These are phyloP conservation scores for Morpho achilles DNA, from an alignment of 2,888 invertebrate genomes.

Conservation along the genomic window DNA sequence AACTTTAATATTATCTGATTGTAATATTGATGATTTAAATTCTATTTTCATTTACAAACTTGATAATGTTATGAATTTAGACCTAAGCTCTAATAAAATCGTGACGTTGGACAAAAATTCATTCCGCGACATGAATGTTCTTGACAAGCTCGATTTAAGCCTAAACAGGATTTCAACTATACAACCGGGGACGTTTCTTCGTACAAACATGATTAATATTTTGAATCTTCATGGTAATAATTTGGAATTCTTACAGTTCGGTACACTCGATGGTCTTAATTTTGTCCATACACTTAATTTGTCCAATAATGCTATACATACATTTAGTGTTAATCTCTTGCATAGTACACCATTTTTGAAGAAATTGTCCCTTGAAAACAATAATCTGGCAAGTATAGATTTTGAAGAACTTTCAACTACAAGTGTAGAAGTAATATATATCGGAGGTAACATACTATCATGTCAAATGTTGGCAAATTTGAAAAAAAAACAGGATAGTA, in stretches of 20 bases:
- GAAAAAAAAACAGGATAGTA: conserved; percentile 1
- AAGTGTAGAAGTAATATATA: conserved; percentile 15
- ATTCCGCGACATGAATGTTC: conserved; percentile 16
- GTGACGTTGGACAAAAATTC: conserved; percentile 13
- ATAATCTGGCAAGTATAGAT: conserved; percentile 18
- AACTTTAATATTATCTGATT: conserved; percentile 14
- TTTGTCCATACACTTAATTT: conserved; percentile 23
- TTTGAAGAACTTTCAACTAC: conserved; percentile 10
- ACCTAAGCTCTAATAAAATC: conserved; percentile 18
- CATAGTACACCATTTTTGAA: conserved; percentile 17
- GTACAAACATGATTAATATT: conserved; percentile 16
- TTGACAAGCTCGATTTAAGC: conserved; percentile 23
- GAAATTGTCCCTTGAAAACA: conserved; percentile 19
- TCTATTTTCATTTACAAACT: conserved; percentile 13
- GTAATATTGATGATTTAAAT: conserved; percentile 18
- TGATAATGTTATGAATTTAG: conserved; percentile 11
- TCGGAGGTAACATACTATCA: conserved; percentile 23
- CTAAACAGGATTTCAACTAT: conserved; percentile 22
- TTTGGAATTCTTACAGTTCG: conserved; percentile 16
- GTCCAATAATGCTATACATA: conserved; percentile 21
- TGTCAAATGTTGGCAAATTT: conserved; percentile 22
- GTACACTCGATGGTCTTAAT: conserved; percentile 17
- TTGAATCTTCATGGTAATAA: conserved; percentile 17
- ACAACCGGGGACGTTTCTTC: conserved; percentile 24
- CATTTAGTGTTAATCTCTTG: conserved; percentile 17